Conservation (phyloP, 92 coral and sea anemone species). For the Phenganax stokvisi region DNA sequence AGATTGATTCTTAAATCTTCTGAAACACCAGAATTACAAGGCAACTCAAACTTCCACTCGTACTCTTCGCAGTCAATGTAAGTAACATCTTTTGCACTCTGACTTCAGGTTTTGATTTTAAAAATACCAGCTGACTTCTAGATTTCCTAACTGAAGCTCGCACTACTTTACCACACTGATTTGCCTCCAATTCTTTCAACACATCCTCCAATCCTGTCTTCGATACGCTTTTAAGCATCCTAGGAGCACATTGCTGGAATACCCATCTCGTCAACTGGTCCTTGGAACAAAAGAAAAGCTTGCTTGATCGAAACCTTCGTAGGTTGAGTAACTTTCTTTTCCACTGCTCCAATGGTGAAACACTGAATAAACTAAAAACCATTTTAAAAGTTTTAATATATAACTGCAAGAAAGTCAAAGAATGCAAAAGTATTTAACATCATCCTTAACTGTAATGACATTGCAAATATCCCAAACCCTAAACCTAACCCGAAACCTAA, state of each 20-base stretch:
- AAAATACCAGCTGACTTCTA: conserved; percentile 1
- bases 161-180: conserved; percentile 23
- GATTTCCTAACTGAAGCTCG: conserved; percentile 9
- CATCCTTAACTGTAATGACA: background rate
- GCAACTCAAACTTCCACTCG: conserved; percentile 6
- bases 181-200: conserved; percentile 12
- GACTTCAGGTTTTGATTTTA: conserved; percentile 5
- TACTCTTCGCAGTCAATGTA: conserved; percentile 10
- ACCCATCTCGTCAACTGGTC: conserved; percentile 10
- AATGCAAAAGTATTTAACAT: background rate
- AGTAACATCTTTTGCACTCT: background rate
- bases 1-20: background rate
- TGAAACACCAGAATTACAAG: conserved; percentile 14
- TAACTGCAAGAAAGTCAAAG: background rate
- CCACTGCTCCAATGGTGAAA: conserved; percentile 12
- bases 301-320: conserved; percentile 6
- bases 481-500: conserved; percentile 9
- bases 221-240: conserved; percentile 5
- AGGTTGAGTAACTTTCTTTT: conserved; percentile 18
- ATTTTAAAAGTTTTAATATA: background rate
- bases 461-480: background rate
- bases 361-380: conserved; percentile 9
- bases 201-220: conserved; percentile 8
- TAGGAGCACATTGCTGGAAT: conserved; percentile 24
- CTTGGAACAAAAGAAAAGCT: conserved; percentile 21